Evolutionary conservation across 1,140 invertebrate species (phyloP).

Genomic region (Bombus superbus): DNA sequence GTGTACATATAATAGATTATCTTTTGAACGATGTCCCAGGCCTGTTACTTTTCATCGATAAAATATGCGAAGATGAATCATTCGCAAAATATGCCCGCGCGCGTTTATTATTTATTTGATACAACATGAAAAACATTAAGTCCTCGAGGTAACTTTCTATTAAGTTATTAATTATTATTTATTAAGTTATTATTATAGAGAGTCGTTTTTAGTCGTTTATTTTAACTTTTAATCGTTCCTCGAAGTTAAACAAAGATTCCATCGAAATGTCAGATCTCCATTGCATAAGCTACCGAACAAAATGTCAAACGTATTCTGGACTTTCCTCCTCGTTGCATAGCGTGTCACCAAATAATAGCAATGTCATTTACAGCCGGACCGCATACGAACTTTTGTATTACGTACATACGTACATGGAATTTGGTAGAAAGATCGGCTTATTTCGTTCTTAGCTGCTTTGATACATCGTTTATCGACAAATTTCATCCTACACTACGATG

Average conservation of each 20-base stretch:
- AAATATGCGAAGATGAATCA: background rate
- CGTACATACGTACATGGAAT: background rate
- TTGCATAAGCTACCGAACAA: constrained; percentile 13
- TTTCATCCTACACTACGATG: background rate
- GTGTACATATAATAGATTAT: background rate
- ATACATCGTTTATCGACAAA: background rate
- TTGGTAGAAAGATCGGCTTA: background rate
- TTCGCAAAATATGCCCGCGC: background rate
- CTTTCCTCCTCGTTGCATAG: background rate
- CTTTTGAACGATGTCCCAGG: background rate
- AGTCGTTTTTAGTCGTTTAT: background rate
- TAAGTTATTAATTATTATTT: background rate
- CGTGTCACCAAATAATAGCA: background rate
- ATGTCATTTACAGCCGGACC: background rate
- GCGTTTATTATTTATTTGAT: background rate
- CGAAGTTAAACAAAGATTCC: background rate
- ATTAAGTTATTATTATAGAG: background rate
- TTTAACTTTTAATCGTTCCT: too few species aligned
- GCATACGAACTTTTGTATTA: background rate
- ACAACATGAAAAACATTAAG: background rate
- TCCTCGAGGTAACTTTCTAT: background rate
- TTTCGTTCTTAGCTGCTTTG: background rate
- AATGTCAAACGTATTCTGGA: constrained; percentile 46
- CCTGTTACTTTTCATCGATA: background rate
- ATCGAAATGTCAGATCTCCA: constrained; percentile 33